Evolutionary conservation across 1,140 invertebrate genomes (phyloP), one percentile per base, ranked within the genome.

Genomic region (Aleiodes sp.): DNA sequence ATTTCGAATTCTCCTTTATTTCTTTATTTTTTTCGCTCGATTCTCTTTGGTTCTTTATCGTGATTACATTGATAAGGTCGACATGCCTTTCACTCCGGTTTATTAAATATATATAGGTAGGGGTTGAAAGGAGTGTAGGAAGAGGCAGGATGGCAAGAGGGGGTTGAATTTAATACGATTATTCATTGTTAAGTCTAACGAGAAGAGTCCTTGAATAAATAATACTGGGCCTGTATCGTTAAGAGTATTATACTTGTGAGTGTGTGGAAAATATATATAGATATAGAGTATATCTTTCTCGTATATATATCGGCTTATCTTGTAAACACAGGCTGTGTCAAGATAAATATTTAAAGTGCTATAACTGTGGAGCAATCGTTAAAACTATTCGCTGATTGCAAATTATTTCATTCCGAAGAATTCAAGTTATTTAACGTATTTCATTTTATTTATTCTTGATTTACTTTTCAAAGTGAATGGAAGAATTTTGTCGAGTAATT

Each of bases 181-280:
- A 69, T 46, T 63, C 33, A 69, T 69, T 63, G 67, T 69, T 69
- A 69, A 69, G 35, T 69, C 43, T 63, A 69, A 69, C 67, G 60
- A 63, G 67, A 69, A 69, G 67, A 69, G 60, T 69, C 29, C 67
- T 62, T 63, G 67, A 69, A 69, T 69, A 69, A 69, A 69, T 63
- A 69, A 56, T 29, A 62, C 56, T 62, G 41, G 41, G 43, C 43
- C 56, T 29, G 24, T 29, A 56, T 69, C 59, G 39, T 65, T 65
- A 52, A 52, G 56, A 59, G 56, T 31, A 59, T 59, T 59, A 59
- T 59, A 59, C 10, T 59, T 26, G 24, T 33, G 56, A 29, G 29
- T 68, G 31, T 19, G n/a, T 37, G 31, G 65, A 46, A 61, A 60
- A 65, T 57, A 16, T 64, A 62, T 63, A 61, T 71, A 41, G 10